These are phyloP conservation scores for Podocnemis expansa DNA, from an alignment of 2,113 vertebrate genomes.

Conservation along the genomic window DNA sequence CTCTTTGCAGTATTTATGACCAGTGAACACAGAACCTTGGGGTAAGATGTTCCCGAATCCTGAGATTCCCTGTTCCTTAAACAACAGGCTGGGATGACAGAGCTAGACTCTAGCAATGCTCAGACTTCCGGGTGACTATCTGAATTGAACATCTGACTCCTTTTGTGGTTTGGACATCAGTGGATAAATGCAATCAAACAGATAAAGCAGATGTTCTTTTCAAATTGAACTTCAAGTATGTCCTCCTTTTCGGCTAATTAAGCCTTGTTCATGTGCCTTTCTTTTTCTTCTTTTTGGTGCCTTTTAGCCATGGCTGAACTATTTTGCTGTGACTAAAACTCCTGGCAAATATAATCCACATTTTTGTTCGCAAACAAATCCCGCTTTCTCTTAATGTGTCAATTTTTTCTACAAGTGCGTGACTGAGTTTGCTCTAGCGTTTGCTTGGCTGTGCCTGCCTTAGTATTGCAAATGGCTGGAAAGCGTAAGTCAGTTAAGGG, in stretches of 20 bases:
- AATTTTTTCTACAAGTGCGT: background rate
- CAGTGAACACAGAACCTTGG: conserved; percentile 60
- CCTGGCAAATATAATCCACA: background rate
- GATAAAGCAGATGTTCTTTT: conserved; percentile 65
- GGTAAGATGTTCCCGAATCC: conserved; percentile 57
- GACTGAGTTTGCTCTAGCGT: background rate
- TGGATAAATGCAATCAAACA: conserved; percentile 60
- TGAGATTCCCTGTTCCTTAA: conserved; percentile 48
- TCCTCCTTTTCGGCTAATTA: conserved; percentile 54
- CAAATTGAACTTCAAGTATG: conserved; percentile 64
- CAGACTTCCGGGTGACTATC: conserved; percentile 61
- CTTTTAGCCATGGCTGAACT: background rate
- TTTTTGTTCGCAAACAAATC: background rate
- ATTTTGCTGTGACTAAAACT: background rate
- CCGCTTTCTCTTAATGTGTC: background rate
- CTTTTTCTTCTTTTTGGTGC: background rate
- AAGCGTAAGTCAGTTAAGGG: background rate
- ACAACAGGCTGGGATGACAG: conserved; percentile 47
- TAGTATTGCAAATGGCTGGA: background rate
- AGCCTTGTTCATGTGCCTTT: conserved; percentile 17
- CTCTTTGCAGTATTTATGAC: conserved; percentile 72
- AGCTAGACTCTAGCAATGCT: conserved; percentile 61
- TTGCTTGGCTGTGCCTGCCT: background rate
- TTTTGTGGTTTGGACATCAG: conserved; percentile 68
- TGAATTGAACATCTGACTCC: conserved; percentile 67